These are phyloP conservation scores for Hucho hucho DNA, from an alignment of 2,113 vertebrate genomes.

Conservation along the genomic window DNA sequence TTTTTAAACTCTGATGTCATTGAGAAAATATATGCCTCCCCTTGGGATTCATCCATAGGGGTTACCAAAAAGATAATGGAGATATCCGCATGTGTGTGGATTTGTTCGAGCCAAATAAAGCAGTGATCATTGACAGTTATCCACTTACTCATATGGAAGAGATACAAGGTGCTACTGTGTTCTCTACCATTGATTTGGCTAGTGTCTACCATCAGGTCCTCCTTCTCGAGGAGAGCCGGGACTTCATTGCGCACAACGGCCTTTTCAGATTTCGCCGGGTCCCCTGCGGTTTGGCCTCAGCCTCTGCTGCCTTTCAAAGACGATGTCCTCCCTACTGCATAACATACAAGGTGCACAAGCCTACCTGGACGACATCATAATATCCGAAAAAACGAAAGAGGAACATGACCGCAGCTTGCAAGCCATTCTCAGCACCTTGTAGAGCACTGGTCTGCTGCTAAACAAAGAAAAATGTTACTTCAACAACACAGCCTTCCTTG, in stretches of 20 bases:
- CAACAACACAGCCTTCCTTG: conserved; percentile 1
- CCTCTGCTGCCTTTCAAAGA: conserved; percentile 18
- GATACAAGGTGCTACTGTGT: conserved; percentile 17
- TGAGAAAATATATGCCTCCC: conserved; percentile 8
- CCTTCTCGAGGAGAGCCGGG: conserved; percentile 18
- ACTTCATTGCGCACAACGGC: conserved; percentile 22
- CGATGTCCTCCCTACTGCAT: not conserved
- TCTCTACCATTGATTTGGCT: conserved; percentile 24
- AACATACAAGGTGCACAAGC: conserved; percentile 1
- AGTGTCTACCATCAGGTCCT: conserved; percentile 30
- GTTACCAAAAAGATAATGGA: conserved; percentile 4
- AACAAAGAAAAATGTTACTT: conserved; percentile 14
- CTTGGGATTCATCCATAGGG: conserved; percentile 7
- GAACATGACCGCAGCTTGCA: too few relatives aligned
- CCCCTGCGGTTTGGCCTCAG: conserved; percentile 12
- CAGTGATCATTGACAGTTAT: conserved; percentile 12
- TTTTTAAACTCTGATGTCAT: not conserved
- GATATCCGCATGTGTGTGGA: conserved; percentile 25
- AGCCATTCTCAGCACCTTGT: not conserved
- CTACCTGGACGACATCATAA: conserved; percentile 25
- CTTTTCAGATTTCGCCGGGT: conserved; percentile 11
- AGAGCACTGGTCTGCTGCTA: not conserved
- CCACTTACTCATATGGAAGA: conserved; percentile 23
- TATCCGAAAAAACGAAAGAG: conserved; percentile 1
- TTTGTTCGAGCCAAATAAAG: conserved; percentile 28